Conservation (phyloP, 2,888 invertebrate genomes). For the Nebria salina region DNA sequence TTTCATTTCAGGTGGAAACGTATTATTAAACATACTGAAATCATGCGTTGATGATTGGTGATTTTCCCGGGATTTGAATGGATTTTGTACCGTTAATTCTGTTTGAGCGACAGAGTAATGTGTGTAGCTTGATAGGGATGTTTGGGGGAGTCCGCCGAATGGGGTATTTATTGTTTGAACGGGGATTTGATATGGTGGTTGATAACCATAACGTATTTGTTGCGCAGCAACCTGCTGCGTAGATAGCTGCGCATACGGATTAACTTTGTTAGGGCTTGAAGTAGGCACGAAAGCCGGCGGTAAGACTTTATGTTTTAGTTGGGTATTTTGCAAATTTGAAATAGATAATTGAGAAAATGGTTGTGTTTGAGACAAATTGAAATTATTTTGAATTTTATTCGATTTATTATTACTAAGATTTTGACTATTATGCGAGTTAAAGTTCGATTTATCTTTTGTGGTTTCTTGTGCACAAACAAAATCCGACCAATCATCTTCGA, state of each 20-base stretch:
- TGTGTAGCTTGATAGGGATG: constrained; percentile 27
- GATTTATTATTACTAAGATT: background rate
- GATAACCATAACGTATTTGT: constrained; percentile 27
- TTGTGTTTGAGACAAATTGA: background rate
- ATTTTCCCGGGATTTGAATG: constrained; percentile 1
- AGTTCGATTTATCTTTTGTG: background rate
- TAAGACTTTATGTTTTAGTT: constrained; percentile 25
- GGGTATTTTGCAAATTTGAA: constrained; percentile 39
- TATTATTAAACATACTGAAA: constrained; percentile 29
- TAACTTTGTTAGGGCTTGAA: constrained; percentile 24
- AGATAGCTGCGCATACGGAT: background rate
- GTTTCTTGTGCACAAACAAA: constrained; percentile 64
- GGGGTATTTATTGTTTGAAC: constrained; percentile 40
- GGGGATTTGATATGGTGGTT: constrained; percentile 42
- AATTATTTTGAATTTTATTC: constrained; percentile 7
- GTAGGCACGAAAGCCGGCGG: constrained; percentile 28
- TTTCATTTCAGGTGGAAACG: constrained; percentile 31
- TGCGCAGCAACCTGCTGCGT: constrained; percentile 23
- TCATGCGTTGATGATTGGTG: constrained; percentile 4
- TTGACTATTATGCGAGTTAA: background rate
- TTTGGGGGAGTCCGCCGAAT: constrained; percentile 41
- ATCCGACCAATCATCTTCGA: constrained; percentile 72
- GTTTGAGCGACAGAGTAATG: constrained; percentile 31
- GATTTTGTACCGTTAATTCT: constrained; percentile 18
- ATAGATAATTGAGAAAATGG: constrained; percentile 28